phyloP scores from a whole-genome alignment of 1,140 invertebrate genomes.

The Orius laevigatus region DNA sequence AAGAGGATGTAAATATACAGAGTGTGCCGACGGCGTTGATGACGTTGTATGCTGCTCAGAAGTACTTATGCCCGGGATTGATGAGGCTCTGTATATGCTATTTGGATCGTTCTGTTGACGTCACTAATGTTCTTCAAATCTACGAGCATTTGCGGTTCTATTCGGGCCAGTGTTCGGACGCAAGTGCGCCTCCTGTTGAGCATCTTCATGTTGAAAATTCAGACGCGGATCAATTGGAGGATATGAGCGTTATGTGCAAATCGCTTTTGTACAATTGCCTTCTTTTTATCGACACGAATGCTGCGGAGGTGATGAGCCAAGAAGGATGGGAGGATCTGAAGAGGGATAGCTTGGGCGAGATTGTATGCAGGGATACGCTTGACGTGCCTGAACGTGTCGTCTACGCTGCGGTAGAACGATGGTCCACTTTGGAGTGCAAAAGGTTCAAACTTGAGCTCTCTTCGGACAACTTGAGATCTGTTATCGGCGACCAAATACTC shows the following conservation, averaged over 20 bases:
- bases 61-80: constrained; percentile 45
- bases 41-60: constrained; percentile 47
- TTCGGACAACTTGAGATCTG: constrained; percentile 37
- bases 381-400: constrained; percentile 36
- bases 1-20: constrained; percentile 40
- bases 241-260: constrained; percentile 33
- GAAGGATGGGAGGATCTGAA: constrained; percentile 49
- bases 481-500: constrained; percentile 39
- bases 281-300: constrained; percentile 33
- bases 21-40: constrained; percentile 42
- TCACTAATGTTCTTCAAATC: constrained; percentile 33
- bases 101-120: constrained; percentile 31
- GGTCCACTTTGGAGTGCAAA: constrained; percentile 48
- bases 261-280: constrained; percentile 35
- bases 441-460: constrained; percentile 41
- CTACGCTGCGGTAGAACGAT: constrained; percentile 41
- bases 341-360: constrained; percentile 36
- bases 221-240: constrained; percentile 28
- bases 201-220: constrained; percentile 23
- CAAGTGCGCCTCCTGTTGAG: not conserved
- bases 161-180: constrained; percentile 16
- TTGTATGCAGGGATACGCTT: constrained; percentile 42
- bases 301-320: constrained; percentile 38
- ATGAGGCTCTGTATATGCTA: constrained; percentile 41
- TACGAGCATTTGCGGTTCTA: constrained; percentile 31